Evolutionary conservation across 2,888 invertebrate species (phyloP).

Genomic region (Drosophila quinaria): DNA sequence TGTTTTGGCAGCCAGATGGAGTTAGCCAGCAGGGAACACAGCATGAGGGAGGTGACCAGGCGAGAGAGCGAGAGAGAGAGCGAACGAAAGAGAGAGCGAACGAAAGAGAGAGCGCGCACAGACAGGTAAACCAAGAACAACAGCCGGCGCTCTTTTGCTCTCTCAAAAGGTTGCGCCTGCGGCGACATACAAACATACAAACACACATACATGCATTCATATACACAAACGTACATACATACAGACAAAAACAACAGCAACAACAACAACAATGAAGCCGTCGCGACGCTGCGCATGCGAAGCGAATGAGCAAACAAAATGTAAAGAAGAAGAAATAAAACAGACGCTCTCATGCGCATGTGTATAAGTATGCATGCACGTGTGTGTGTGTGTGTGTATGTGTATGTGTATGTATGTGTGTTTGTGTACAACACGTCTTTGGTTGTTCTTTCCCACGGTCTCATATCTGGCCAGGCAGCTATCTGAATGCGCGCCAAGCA

Average conservation of each 20-base stretch:
- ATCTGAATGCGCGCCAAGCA: conserved; percentile 73
- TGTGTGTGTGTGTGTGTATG: conserved; percentile 49
- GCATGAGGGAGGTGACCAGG: conserved; percentile 23
- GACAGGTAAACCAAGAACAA: conserved; percentile 56
- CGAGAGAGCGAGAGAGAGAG: conserved; percentile 7
- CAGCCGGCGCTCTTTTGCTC: conserved; percentile 55
- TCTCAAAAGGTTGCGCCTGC: conserved; percentile 54
- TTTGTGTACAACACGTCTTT: conserved; percentile 79
- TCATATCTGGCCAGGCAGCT: conserved; percentile 84
- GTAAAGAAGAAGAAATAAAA: conserved; percentile 68
- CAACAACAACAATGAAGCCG: conserved; percentile 44
- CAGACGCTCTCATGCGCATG: conserved; percentile 60
- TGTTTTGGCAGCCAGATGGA: conserved; percentile 60
- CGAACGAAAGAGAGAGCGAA: conserved; percentile 15
- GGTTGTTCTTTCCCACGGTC: conserved; percentile 86
- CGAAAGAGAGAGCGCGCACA: conserved; percentile 24
- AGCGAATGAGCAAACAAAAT: conserved; percentile 77
- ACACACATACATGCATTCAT: conserved; percentile 4
- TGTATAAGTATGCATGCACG: conserved; percentile 34
- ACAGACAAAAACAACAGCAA: conserved; percentile 32
- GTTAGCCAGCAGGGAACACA: conserved; percentile 9
- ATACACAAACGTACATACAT: background rate
- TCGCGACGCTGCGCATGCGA: conserved; percentile 66
- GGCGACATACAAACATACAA: conserved; percentile 27
- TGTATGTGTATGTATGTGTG: conserved; percentile 51